phyloP scores from a whole-genome alignment of 2,888 invertebrate genomes.

The Drosophila monieri region DNA sequence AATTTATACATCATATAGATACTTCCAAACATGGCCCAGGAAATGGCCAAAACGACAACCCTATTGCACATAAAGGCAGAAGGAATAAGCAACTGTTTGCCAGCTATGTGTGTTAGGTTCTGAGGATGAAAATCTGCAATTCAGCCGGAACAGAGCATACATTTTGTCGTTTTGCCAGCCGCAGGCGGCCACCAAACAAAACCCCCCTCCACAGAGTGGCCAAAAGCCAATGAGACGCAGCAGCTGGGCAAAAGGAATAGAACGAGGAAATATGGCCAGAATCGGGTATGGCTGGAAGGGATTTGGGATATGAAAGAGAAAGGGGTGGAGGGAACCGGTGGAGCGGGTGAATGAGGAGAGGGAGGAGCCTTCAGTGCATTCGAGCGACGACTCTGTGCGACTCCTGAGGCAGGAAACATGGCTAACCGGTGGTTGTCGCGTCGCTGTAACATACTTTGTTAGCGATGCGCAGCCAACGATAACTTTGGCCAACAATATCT shows the following conservation, averaged over 20 bases:
- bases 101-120: constrained; percentile 17
- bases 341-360: neutral
- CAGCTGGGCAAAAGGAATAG: constrained; percentile 52
- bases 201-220: constrained; percentile 26
- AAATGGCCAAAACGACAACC: constrained; percentile 10
- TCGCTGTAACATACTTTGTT: constrained; percentile 36
- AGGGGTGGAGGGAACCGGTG: constrained; percentile 9
- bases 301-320: constrained; percentile 20
- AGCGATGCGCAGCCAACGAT: constrained; percentile 62
- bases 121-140: constrained; percentile 63
- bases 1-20: neutral
- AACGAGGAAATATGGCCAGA: constrained; percentile 65
- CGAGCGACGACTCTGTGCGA: constrained; percentile 50
- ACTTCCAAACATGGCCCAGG: neutral
- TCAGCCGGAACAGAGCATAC: constrained; percentile 70
- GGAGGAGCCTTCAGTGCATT: constrained; percentile 30
- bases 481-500: constrained; percentile 46
- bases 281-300: constrained; percentile 40
- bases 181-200: constrained; percentile 49
- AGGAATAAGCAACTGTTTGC: constrained; percentile 32
- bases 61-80: constrained; percentile 37
- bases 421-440: constrained; percentile 37
- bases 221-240: constrained; percentile 66
- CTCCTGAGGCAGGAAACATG: constrained; percentile 63
- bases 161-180: constrained; percentile 67